These are phyloP conservation scores for Coturnix japonica DNA, from an alignment of 2,113 vertebrate genomes.

Conservation along the genomic window DNA sequence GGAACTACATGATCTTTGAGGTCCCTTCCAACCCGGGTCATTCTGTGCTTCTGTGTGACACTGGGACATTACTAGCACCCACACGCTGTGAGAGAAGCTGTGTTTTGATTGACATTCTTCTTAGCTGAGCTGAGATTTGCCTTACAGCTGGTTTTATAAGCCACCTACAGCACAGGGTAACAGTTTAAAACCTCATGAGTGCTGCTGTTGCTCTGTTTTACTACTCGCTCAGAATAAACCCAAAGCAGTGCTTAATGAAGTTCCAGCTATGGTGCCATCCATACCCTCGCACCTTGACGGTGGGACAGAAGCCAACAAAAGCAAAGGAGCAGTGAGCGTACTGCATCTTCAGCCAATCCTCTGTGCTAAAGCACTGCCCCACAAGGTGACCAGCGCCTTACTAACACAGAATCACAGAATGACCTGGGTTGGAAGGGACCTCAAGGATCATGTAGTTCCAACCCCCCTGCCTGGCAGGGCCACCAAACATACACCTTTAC, in stretches of 20 bases:
- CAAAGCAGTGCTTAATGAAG: background rate
- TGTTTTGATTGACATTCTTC: background rate
- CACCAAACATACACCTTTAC: too few relatives aligned
- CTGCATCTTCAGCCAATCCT: background rate
- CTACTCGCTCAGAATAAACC: background rate
- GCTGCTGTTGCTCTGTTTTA: background rate
- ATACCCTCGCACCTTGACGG: accelerated
- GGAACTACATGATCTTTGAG: too few relatives aligned
- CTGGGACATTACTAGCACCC: background rate
- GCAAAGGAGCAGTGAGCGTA: accelerated
- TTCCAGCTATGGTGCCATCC: background rate
- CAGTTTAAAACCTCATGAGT: accelerated
- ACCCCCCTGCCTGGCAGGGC: too few relatives aligned
- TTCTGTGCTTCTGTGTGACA: too few relatives aligned
- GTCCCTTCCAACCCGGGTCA: too few relatives aligned
- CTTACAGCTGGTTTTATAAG: background rate
- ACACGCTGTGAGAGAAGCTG: accelerated
- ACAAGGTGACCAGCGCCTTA: background rate
- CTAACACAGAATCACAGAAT: too few relatives aligned
- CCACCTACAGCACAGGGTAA: too few relatives aligned
- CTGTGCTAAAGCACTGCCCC: background rate
- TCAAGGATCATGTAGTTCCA: too few relatives aligned
- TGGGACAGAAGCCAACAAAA: accelerated
- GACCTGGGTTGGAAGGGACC: too few relatives aligned
- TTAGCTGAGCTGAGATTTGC: background rate